Evolutionary conservation across 2,888 invertebrate species (phyloP).

Genomic region (Frankliniella intonsa): DNA sequence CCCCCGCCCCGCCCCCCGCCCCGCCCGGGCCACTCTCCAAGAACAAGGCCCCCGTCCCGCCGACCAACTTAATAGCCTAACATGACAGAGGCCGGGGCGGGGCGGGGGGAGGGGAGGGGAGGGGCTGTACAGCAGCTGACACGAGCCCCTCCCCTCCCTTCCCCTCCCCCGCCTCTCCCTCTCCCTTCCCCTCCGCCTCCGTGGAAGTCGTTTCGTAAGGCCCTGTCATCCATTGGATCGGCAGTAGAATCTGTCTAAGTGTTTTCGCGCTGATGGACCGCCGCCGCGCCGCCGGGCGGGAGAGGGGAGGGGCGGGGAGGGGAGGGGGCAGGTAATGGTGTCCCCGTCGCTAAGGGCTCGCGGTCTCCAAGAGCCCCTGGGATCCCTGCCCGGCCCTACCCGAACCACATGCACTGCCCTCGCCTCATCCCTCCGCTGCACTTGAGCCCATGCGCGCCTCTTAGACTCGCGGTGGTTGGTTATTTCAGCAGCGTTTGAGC

Average conservation of each 20-base stretch:
- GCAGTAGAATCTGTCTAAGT: conserved; percentile 17
- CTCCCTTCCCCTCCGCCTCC: background rate
- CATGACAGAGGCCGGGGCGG: conserved; percentile 15
- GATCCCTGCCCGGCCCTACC: no score
- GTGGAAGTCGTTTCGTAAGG: conserved; percentile 16
- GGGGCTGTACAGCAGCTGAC: background rate
- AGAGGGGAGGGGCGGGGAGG: background rate
- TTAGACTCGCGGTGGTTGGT: no score
- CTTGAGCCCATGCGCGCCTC: no score
- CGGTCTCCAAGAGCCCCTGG: no score
- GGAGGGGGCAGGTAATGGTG: background rate
- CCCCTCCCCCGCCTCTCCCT: background rate
- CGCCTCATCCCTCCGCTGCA: no score
- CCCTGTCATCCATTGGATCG: conserved; percentile 2
- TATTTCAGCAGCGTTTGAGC: no score
- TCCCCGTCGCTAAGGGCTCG: no score
- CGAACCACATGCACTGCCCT: no score
- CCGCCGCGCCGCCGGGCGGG: background rate
- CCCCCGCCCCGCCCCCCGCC: background rate
- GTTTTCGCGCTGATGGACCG: background rate
- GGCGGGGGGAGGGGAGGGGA: background rate
- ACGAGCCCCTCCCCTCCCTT: background rate
- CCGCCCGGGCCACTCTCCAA: background rate
- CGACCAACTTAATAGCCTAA: conserved; percentile 23
- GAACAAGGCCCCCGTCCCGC: conserved; percentile 12